Evolutionary conservation across 2,113 vertebrate species (phyloP).

Genomic region (Phoenicopterus ruber): DNA sequence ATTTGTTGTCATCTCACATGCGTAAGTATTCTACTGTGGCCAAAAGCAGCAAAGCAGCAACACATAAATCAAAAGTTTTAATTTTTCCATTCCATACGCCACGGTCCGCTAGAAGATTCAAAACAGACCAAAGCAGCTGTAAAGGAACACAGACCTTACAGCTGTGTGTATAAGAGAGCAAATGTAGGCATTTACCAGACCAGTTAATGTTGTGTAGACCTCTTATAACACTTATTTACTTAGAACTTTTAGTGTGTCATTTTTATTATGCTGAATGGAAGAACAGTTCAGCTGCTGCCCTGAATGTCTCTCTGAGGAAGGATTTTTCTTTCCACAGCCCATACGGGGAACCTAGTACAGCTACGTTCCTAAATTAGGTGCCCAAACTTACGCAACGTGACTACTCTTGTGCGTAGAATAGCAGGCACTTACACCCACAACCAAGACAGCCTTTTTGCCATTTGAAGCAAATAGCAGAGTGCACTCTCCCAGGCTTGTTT

Average conservation of each 20-base stretch:
- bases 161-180: neutral
- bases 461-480: neutral
- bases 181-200: neutral
- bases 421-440: neutral
- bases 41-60: slow-evolving; percentile 33
- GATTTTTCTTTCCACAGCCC: neutral
- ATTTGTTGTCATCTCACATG: slow-evolving; percentile 22
- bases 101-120: neutral
- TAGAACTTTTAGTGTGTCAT: neutral
- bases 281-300: neutral
- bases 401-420: neutral
- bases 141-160: neutral
- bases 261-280: neutral
- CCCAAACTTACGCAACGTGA: fast-evolving
- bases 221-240: neutral
- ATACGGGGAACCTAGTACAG: neutral
- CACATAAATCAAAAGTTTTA: slow-evolving; percentile 41
- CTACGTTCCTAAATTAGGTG: neutral
- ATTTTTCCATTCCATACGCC: slow-evolving; percentile 10
- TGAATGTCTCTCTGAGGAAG: neutral
- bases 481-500: neutral
- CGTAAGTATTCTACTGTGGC: neutral
- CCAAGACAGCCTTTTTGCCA: neutral
- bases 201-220: neutral
- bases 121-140: neutral